These are phyloP conservation scores for Semaprochilodus insignis DNA, from an alignment of 2,797 vertebrate species.

Conservation along the genomic window DNA sequence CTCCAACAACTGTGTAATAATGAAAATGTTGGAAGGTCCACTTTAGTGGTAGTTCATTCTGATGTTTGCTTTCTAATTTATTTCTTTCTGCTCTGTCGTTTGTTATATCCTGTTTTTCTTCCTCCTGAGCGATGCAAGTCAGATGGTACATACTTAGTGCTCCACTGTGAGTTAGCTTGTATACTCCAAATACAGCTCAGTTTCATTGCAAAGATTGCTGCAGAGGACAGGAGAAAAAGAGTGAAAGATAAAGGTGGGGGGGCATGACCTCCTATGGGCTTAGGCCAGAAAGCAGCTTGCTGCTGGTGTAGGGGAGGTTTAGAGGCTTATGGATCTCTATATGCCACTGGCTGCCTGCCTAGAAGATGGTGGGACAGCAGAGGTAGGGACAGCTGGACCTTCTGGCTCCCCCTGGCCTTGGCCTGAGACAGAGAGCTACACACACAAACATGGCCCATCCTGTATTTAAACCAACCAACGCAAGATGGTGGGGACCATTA, in stretches of 20 bases:
- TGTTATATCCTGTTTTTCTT: neutral
- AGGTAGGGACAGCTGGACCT: constrained; percentile 72
- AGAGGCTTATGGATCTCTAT: constrained; percentile 52
- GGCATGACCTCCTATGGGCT: constrained; percentile 2
- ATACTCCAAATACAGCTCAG: neutral
- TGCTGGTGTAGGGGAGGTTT: constrained; percentile 46
- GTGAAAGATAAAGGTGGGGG: constrained; percentile 1
- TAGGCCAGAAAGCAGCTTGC: constrained; percentile 43
- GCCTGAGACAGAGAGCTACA: constrained; percentile 50
- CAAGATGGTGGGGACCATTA: constrained; percentile 14
- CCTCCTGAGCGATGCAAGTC: neutral
- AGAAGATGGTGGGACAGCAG: constrained; percentile 63
- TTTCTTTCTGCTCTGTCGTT: neutral
- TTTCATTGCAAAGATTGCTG: neutral
- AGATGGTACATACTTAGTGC: neutral
- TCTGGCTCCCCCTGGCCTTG: constrained; percentile 56
- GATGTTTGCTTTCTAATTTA: neutral
- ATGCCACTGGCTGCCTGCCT: constrained; percentile 58
- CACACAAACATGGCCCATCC: constrained; percentile 24
- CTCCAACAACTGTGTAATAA: neutral
- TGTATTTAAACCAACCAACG: constrained; percentile 20
- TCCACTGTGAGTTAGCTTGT: neutral
- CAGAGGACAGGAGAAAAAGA: neutral
- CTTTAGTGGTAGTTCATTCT: neutral
- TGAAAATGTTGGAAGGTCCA: neutral